Conservation (phyloP, 2,113 vertebrate species). For the Lophius piscatorius region DNA sequence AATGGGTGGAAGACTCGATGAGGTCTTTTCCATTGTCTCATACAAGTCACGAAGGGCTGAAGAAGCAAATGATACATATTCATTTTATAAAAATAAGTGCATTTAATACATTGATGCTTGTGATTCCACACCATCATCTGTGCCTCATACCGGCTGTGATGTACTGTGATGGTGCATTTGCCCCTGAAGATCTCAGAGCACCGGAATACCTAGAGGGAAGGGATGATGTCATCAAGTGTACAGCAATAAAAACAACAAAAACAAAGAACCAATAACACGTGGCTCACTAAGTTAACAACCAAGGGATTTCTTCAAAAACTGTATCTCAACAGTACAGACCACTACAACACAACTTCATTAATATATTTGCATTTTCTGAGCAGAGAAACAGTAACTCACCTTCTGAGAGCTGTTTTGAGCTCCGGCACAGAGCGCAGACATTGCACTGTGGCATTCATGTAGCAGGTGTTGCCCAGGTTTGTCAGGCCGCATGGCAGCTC, state of each 20-base stretch:
- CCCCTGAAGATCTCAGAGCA: conserved; percentile 94
- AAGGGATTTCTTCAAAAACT: too few species aligned
- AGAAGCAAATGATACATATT: conserved; percentile 55
- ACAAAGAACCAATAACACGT: too few species aligned
- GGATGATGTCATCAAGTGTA: conserved; percentile 1
- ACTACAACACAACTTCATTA: too few species aligned
- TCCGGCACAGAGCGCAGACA: conserved; percentile 98
- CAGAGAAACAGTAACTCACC: conserved; percentile 70
- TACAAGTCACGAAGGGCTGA: conserved; percentile 97
- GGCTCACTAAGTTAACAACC: too few species aligned
- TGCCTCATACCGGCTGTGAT: conserved; percentile 93
- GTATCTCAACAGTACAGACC: too few species aligned
- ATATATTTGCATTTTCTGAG: too few species aligned
- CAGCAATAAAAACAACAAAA: neutral
- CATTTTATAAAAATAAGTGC: neutral
- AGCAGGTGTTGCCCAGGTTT: conserved; percentile 98
- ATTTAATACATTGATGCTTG: neutral
- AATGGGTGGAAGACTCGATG: conserved; percentile 97
- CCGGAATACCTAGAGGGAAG: conserved; percentile 86
- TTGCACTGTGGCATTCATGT: conserved; percentile 99
- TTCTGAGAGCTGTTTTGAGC: conserved; percentile 92
- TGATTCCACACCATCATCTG: neutral
- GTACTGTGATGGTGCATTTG: conserved; percentile 94
- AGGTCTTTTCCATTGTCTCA: conserved; percentile 99
- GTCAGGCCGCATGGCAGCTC: conserved; percentile 96